Conservation (phyloP, 2,888 invertebrate genomes). For the Petrolisthes cinctipes region DNA sequence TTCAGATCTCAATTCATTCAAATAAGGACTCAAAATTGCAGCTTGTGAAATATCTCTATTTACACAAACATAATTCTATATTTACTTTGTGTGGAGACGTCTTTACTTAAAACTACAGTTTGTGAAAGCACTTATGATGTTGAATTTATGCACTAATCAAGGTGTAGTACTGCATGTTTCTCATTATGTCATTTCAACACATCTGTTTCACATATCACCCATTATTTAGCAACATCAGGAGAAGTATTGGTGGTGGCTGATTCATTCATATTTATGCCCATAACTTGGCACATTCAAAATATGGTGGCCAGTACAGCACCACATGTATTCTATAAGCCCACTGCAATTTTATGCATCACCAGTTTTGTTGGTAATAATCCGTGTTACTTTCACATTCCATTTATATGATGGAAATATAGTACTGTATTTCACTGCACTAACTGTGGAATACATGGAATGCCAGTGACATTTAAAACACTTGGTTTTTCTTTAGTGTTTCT, state of each 20-base stretch:
- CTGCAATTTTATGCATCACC: too few relatives aligned
- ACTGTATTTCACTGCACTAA: background rate
- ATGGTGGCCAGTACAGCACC: too few relatives aligned
- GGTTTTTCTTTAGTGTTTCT: background rate
- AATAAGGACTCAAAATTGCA: constrained; percentile 23
- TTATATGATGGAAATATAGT: too few relatives aligned
- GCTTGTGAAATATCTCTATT: constrained; percentile 41
- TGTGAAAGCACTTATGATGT: constrained; percentile 62
- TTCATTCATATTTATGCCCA: background rate
- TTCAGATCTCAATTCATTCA: constrained; percentile 36
- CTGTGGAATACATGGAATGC: background rate
- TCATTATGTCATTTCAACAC: background rate
- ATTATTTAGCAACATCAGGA: background rate
- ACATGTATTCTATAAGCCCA: too few relatives aligned
- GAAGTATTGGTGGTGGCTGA: too few relatives aligned
- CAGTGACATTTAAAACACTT: background rate
- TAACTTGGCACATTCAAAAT: background rate
- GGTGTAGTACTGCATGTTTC: constrained; percentile 27
- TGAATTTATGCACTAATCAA: constrained; percentile 49
- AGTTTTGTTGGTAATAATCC: too few relatives aligned
- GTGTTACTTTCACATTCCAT: too few relatives aligned
- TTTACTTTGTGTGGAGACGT: constrained; percentile 61
- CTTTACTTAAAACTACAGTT: constrained; percentile 56
- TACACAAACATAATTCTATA: constrained; percentile 54
- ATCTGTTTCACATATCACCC: background rate